Conservation (phyloP, 2,113 vertebrate species). For the Noctilio leporinus region DNA sequence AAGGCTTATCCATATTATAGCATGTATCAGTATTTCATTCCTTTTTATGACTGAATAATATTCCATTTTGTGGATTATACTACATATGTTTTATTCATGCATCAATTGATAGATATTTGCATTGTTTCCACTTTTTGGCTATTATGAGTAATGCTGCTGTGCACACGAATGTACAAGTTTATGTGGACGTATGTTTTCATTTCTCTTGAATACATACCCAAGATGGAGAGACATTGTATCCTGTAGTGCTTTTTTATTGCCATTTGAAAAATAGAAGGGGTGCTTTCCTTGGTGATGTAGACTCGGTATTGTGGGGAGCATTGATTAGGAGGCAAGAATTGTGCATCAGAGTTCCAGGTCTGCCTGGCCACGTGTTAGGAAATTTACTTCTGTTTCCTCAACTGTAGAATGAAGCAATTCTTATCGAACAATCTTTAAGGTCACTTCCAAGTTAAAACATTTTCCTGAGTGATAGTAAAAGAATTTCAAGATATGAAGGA, state of each 20-base stretch:
- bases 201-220: neutral
- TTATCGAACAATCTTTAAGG: conserved; percentile 25
- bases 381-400: neutral
- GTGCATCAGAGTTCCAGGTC: neutral
- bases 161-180: neutral
- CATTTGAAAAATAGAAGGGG: neutral
- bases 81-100: neutral
- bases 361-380: neutral
- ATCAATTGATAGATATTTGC: neutral
- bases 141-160: neutral
- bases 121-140: neutral
- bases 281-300: neutral
- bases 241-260: neutral
- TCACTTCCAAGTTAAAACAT: neutral
- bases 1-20: neutral
- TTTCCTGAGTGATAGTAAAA: conserved; percentile 29
- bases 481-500: conserved; percentile 7
- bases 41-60: neutral
- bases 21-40: neutral
- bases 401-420: neutral
- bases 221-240: neutral
- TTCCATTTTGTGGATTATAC: neutral
- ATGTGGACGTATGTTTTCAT: neutral
- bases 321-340: neutral
- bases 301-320: neutral